These are phyloP conservation scores for Acrobasis repandana DNA, from an alignment of 2,888 invertebrate species.

Conservation along the genomic window DNA sequence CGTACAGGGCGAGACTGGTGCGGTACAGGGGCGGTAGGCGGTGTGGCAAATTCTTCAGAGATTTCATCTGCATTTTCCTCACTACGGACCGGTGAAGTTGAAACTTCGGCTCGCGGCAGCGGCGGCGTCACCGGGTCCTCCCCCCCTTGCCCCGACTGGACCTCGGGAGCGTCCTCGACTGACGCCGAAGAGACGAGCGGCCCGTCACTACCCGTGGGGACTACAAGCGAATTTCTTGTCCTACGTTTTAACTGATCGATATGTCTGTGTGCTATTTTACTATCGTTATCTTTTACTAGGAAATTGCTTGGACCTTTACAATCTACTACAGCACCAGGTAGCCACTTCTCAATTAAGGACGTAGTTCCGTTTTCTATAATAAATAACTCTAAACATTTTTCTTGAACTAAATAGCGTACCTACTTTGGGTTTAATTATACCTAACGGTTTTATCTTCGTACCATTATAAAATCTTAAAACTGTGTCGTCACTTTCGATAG, in stretches of 20 bases:
- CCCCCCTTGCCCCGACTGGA: background rate
- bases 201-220: background rate
- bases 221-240: background rate
- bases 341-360: constrained; percentile 23
- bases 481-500: constrained; percentile 23
- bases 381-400: constrained; percentile 19
- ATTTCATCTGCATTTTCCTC: background rate
- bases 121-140: background rate
- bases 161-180: background rate
- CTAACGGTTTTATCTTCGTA: constrained; percentile 28
- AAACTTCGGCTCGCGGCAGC: background rate
- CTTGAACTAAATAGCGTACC: constrained; percentile 23
- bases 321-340: too few relatives aligned
- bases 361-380: constrained; percentile 30
- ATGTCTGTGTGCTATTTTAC: constrained; percentile 1
- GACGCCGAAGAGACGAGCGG: background rate
- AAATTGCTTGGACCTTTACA: background rate
- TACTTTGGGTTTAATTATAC: constrained; percentile 27
- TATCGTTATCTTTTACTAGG: background rate
- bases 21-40: background rate
- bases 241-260: constrained; percentile 3
- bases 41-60: background rate
- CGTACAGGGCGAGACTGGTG: background rate
- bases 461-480: constrained; percentile 32
- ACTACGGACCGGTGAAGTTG: background rate